Base-by-base conservation (phyloP, 64 coral and sea anemone species). In the Pachyseris speciosa region DNA sequence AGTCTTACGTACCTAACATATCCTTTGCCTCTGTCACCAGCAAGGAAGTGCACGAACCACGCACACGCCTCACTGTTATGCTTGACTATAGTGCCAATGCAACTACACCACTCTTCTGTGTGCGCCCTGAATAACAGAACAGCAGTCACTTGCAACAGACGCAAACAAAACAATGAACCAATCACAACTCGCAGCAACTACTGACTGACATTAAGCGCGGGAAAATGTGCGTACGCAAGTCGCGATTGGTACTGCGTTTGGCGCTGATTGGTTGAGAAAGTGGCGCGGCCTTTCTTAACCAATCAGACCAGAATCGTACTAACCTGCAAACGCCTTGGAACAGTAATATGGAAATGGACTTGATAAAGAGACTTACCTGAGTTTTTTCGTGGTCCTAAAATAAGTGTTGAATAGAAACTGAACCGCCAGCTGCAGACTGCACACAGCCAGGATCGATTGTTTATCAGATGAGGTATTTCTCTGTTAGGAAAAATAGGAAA, bases 381-480 rank as follows among this genome's bases (percentile, higher is more conserved):
- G 77, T 64, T 96, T 96, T 47, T 89, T 96, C 16, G 95, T 96
- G 27, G 95, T 96, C 45, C 91, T 96, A 80, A 96, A 96, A 71
- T 96, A 96, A 0, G 95, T 96, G 86, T 96, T 93, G 29, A 96
- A 96, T 44, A 96, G 47, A 49, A 96, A 96, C 26, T 96, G 86
- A 15, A 96, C 89, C 22, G 95, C 66, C 22, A 96, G 66, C 19
- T 96, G 95, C 29, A 96, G 86, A 80, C 95, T 96, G 80, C 95
- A 93, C 12, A 96, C 95, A 0, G 91, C 68, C 16, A 96, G 59
- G 20, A 93, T 67, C 37, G 93, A 52, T 40, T 93, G 95, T 79
- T 93, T 96, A 63, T 85, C 89, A 27, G 91, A 85, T 27, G 30
- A 90, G 24, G 78, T 88, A 29, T 42, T 72, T 58, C 89, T 75